Evolutionary conservation across 2,797 vertebrate species (phyloP).

Genomic region (Lacerta viridis): DNA sequence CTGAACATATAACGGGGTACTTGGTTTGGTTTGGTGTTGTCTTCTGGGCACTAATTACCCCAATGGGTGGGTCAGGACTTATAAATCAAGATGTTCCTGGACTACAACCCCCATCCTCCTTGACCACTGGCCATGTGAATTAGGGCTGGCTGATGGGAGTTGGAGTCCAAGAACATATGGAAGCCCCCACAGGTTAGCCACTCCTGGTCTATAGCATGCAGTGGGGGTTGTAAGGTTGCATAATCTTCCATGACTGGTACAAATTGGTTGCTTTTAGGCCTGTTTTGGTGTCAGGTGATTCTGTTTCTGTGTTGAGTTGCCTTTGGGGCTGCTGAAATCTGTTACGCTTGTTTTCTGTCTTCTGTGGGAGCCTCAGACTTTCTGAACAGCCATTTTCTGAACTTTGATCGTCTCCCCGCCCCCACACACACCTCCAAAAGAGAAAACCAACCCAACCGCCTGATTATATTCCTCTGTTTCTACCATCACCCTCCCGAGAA

Average conservation of each 20-base stretch:
- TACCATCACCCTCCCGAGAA: neutral
- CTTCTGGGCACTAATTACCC: neutral
- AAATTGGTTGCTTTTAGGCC: neutral
- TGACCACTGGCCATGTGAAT: too few relatives aligned
- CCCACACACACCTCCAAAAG: neutral
- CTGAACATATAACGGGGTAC: neutral
- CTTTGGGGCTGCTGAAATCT: neutral
- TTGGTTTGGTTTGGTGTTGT: neutral
- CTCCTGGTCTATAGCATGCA: neutral
- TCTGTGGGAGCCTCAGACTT: neutral
- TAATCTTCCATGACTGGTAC: neutral
- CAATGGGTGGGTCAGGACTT: neutral
- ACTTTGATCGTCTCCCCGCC: neutral
- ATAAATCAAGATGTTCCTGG: neutral
- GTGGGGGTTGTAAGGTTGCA: neutral
- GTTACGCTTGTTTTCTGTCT: neutral
- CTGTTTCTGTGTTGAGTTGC: neutral
- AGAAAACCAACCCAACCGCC: neutral
- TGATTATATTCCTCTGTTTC: neutral
- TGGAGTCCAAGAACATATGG: neutral
- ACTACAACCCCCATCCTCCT: too few relatives aligned
- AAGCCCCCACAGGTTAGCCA: neutral
- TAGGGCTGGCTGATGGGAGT: neutral
- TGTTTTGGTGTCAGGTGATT: neutral
- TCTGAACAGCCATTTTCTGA: neutral